phyloP scores from a whole-genome alignment of 2,113 vertebrate genomes.

The Acrocephalus arundinaceus region DNA sequence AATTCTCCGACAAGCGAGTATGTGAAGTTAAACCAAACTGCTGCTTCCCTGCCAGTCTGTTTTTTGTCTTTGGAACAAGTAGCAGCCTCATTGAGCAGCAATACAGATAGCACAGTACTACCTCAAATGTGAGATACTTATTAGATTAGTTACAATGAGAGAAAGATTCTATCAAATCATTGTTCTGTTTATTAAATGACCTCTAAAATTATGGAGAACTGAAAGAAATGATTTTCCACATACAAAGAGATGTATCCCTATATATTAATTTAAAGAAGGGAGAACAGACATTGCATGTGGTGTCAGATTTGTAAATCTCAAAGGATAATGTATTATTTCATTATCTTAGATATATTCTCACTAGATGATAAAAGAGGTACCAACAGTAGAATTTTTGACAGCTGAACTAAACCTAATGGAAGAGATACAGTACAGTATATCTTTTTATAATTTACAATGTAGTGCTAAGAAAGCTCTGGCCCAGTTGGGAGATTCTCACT shows the following conservation, averaged over 20 bases:
- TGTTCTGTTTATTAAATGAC: conserved; percentile 30
- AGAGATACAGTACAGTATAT: not conserved
- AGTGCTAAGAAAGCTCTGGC: not conserved
- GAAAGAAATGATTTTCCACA: not conserved
- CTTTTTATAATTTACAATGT: conserved; percentile 36
- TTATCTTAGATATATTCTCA: conserved; percentile 6
- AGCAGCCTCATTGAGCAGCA: not conserved
- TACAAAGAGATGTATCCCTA: not conserved
- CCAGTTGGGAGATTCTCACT: not conserved
- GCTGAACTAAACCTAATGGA: conserved; percentile 1
- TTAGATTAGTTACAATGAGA: conserved; percentile 24
- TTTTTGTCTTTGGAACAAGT: conserved; percentile 34
- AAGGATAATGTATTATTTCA: not conserved
- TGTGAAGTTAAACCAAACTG: conserved; percentile 36
- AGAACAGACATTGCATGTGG: not conserved
- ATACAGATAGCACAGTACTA: not conserved
- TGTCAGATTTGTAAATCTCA: conserved; percentile 18
- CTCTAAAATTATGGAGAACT: conserved; percentile 24
- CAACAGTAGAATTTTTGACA: not conserved
- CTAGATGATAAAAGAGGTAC: conserved; percentile 31
- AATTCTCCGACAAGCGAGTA: not conserved
- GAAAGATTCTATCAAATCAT: not conserved
- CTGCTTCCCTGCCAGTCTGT: not conserved
- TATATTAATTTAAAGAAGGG: conserved; percentile 34
- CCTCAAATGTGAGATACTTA: conserved; percentile 15